These are phyloP conservation scores for Coregonus ussuriensis DNA, from an alignment of 2,797 vertebrate genomes.

Conservation along the genomic window DNA sequence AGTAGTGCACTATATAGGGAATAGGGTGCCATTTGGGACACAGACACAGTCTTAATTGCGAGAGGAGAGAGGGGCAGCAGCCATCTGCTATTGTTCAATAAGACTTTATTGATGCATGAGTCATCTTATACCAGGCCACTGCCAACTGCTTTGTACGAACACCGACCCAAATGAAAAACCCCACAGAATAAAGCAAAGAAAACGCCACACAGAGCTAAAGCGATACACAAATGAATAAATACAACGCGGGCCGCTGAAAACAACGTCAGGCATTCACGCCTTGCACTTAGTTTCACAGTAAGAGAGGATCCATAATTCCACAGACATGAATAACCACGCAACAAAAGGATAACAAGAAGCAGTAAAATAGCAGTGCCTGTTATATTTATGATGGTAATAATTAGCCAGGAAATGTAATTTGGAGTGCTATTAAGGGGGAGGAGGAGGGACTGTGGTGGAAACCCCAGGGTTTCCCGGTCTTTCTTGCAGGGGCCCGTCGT, in stretches of 20 bases:
- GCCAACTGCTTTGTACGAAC: slow-evolving; percentile 46
- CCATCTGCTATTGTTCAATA: slow-evolving; percentile 75
- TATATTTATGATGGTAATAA: slow-evolving; percentile 61
- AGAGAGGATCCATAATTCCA: slow-evolving; percentile 45
- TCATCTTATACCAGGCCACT: slow-evolving; percentile 22
- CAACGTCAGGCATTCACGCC: neutral
- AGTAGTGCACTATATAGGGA: neutral
- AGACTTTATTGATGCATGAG: slow-evolving; percentile 73
- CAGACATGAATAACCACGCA: slow-evolving; percentile 43
- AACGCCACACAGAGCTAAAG: neutral
- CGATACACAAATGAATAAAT: slow-evolving; percentile 54
- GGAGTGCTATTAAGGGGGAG: slow-evolving; percentile 20
- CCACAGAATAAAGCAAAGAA: slow-evolving; percentile 15
- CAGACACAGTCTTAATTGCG: slow-evolving; percentile 59
- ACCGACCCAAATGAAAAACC: slow-evolving; percentile 49
- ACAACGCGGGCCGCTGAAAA: slow-evolving; percentile 17
- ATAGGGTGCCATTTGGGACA: neutral
- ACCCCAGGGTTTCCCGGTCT: slow-evolving; percentile 43
- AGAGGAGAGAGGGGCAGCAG: slow-evolving; percentile 57
- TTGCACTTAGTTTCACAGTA: slow-evolving; percentile 25
- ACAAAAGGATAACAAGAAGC: slow-evolving; percentile 39
- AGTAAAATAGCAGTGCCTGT: slow-evolving; percentile 35
- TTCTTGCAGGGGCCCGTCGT: slow-evolving; percentile 33
- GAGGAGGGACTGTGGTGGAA: slow-evolving; percentile 28
- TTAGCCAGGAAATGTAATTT: slow-evolving; percentile 53